These are phyloP conservation scores for Pandion haliaetus DNA, from an alignment of 2,113 vertebrate species.

Conservation along the genomic window DNA sequence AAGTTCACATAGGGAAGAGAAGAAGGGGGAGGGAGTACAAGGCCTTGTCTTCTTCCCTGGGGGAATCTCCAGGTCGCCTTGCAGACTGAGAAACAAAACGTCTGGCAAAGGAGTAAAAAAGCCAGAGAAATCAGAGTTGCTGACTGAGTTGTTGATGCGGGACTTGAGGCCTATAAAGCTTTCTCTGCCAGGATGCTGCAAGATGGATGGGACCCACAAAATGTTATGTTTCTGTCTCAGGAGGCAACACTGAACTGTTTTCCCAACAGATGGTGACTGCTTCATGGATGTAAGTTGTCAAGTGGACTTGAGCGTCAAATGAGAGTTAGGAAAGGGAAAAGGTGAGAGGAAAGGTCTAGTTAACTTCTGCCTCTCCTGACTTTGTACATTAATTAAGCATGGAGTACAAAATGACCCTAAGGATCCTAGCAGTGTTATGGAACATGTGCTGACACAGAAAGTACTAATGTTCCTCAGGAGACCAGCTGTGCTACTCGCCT, in stretches of 20 bases:
- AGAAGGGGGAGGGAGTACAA: background rate
- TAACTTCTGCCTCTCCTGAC: background rate
- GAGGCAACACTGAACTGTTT: background rate
- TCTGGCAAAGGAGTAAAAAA: background rate
- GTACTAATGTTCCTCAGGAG: background rate
- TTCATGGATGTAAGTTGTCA: background rate
- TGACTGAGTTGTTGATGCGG: background rate
- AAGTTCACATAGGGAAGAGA: background rate
- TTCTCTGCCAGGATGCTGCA: background rate
- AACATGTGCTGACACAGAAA: background rate
- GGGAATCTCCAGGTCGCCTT: background rate
- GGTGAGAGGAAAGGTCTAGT: background rate
- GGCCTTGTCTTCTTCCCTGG: background rate
- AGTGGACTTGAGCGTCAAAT: background rate
- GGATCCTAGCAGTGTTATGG: background rate
- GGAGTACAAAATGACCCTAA: background rate
- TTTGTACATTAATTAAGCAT: background rate
- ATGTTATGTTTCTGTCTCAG: background rate
- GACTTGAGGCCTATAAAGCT: background rate
- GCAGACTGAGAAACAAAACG: background rate
- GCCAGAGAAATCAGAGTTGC: background rate
- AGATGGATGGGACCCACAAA: background rate
- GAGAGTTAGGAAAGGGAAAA: background rate
- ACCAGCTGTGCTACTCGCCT: accelerated
- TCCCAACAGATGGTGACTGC: background rate